Percentiles rank a stretch among this genome's conserved stretches.
phyloP scores from a whole-genome alignment of 1,140 invertebrate genomes.

The Drosophila ohnishii region DNA sequence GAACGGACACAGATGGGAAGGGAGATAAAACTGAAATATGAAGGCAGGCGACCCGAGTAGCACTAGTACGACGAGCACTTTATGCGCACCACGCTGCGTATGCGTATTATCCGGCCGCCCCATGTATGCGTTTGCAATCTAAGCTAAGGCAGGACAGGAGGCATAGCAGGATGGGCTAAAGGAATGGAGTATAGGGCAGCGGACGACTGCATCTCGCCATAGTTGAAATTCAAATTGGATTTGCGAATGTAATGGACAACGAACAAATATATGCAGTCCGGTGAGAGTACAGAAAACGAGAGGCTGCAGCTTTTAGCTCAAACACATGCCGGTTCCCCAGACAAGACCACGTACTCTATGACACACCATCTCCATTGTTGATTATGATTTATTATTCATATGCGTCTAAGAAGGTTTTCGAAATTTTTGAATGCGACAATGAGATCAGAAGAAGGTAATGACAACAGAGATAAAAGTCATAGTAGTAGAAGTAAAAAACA shows the following conservation, averaged over 20 bases:
- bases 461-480: neutral
- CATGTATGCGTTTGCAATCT: slow-evolving; percentile 46
- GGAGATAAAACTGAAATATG: slow-evolving; percentile 49
- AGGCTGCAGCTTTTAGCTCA: slow-evolving; percentile 9
- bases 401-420: neutral
- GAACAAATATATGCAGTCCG: slow-evolving; percentile 13
- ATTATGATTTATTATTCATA: slow-evolving; percentile 41
- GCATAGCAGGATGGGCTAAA: neutral
- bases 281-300: slow-evolving; percentile 12
- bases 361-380: slow-evolving; percentile 6
- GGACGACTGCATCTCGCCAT: slow-evolving; percentile 23
- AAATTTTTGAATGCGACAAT: slow-evolving; percentile 8
- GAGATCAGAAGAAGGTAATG: neutral
- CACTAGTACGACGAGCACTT: slow-evolving; percentile 21
- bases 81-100: slow-evolving; percentile 43
- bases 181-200: neutral
- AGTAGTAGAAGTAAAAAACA: neutral
- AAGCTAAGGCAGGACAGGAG: slow-evolving; percentile 32
- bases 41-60: slow-evolving; percentile 14
- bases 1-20: slow-evolving; percentile 1
- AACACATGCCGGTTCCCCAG: slow-evolving; percentile 18
- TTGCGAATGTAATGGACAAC: slow-evolving; percentile 33
- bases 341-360: neutral
- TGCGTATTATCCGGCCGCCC: slow-evolving; percentile 35
- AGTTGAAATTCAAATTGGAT: slow-evolving; percentile 66